Evolutionary conservation across 2,888 invertebrate genomes (phyloP), one percentile per base, ranked within the genome.

Genomic region (Ptychoptera contaminata): DNA sequence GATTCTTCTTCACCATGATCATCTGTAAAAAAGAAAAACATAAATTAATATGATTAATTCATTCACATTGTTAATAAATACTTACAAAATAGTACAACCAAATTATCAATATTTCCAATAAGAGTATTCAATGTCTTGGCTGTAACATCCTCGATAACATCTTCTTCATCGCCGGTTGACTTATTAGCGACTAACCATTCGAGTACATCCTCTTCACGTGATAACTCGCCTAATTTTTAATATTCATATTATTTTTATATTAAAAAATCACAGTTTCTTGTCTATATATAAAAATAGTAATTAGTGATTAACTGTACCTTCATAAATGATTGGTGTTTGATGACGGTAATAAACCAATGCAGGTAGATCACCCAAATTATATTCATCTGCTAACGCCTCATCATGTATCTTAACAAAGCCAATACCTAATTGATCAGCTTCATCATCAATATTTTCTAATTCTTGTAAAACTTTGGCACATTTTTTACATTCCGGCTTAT

Each of bases 361-460:
- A 57, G 92, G 92, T 60, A 92, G 69, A 47, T 78, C 75, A 59
- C 86, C 88, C 65, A 92, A 73, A 71, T 85, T 91, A 70, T 92
- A 92, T 69, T 92, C 91, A 58, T 88, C 88, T 49, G 91, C 88
- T 53, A 92, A 71, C 56, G 78, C 77, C 66, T 90, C 86, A 61
- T 92, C 92, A 58, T 88, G 84, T 60, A 92, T 91, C 69, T 92
- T 92, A 50, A 92, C 91, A 65, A 92, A 91, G 53, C 90, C 91
- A 58, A 92, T 91, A 50, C 88, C 91, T 51, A 92, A 73, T 63
- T 91, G 88, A 67, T 91, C 91, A 32, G 91, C 91, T 65, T 92
- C 91, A 58, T 92, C 90, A 60, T 91, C 91, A 60, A 92, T 91
- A 68, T 91, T 91, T 67, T 92, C 91, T 65, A 92, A 65, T 67